Base-by-base conservation (phyloP, 2,888 invertebrate species). In the Ecliptopera silaceata region DNA sequence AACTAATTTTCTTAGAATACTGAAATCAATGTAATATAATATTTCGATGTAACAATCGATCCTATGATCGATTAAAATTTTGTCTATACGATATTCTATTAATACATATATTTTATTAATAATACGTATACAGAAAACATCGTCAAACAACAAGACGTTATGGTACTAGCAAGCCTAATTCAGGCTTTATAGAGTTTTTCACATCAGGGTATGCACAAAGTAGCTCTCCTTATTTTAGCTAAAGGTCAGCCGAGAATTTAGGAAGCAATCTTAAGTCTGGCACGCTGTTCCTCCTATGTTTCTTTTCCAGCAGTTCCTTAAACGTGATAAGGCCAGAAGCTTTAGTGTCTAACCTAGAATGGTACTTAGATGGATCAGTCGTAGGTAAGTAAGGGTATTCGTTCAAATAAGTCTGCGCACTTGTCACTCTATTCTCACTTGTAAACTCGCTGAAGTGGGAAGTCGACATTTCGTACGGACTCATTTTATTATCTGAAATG, bases 331-430 rank as follows among this genome's bases (percentile, higher is more conserved):
- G 76, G 29, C 91, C 92, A 31, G 87, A 83, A 4, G 91, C 90
- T 65, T 79, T 86, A 0, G 82, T 68, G 43, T 91, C 91, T 45
- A 86, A 70, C 56, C 92, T 82, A 0, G 92, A 89, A 64, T 90
- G 87, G 55, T 82, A 92, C 63, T 88, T 90, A 6, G 87, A 86
- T 6, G 91, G 91, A 67, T 89, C 87, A 1, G 92, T 92, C 6
- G 82, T 91, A 3, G 92, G 91, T 55, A 92, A 75, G 66, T 92
- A 88, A 10, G 92, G 92, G 63, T 91, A 92, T 62, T 92, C 91
- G 32, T 75, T 86, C 18, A 90, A 74, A 61, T 91, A 91, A 6
- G 84, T 88, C 81, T 91, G 92, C 15, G 88, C 86, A 65, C 82
- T 87, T 58, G 79, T 83, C 12, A 80, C 73, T 44, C 77, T 74